These are phyloP conservation scores for Argentina silus DNA, from an alignment of 2,797 vertebrate genomes.

Conservation along the genomic window DNA sequence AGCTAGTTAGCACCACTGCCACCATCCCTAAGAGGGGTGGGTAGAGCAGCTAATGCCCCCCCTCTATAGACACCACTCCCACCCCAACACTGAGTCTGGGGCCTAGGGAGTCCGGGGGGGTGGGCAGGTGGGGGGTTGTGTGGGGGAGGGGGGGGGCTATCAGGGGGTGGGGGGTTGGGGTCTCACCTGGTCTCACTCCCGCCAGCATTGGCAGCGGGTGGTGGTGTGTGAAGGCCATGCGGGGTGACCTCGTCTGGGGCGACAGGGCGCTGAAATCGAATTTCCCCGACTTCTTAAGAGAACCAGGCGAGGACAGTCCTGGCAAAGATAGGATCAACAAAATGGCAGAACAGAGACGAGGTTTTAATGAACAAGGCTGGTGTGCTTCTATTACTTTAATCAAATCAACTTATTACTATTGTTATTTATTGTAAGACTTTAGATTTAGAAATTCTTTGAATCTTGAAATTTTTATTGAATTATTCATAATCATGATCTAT, in stretches of 20 bases:
- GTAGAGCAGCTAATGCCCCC: slow-evolving; percentile 19
- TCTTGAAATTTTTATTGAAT: slow-evolving; percentile 53
- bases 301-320: slow-evolving; percentile 86
- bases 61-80: slow-evolving; percentile 54
- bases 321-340: slow-evolving; percentile 73
- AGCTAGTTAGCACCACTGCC: too few relatives aligned
- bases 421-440: slow-evolving; percentile 22
- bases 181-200: slow-evolving; percentile 98
- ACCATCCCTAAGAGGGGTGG: background rate
- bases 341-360: slow-evolving; percentile 65
- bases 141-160: slow-evolving; percentile 35
- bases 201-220: slow-evolving; percentile 97
- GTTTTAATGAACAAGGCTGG: slow-evolving; percentile 73
- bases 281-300: slow-evolving; percentile 98
- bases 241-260: slow-evolving; percentile 92
- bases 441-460: too few relatives aligned
- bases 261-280: slow-evolving; percentile 96
- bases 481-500: slow-evolving; percentile 60
- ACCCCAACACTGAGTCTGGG: slow-evolving; percentile 48
- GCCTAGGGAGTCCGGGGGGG: slow-evolving; percentile 31
- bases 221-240: slow-evolving; percentile 94
- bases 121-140: slow-evolving; percentile 38
- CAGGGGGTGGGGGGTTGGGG: slow-evolving; percentile 51
- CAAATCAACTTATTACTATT: slow-evolving; percentile 13
- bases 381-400: slow-evolving; percentile 45